These are phyloP conservation scores for Endomychus coccineus DNA, from an alignment of 2,888 invertebrate genomes.

Conservation along the genomic window DNA sequence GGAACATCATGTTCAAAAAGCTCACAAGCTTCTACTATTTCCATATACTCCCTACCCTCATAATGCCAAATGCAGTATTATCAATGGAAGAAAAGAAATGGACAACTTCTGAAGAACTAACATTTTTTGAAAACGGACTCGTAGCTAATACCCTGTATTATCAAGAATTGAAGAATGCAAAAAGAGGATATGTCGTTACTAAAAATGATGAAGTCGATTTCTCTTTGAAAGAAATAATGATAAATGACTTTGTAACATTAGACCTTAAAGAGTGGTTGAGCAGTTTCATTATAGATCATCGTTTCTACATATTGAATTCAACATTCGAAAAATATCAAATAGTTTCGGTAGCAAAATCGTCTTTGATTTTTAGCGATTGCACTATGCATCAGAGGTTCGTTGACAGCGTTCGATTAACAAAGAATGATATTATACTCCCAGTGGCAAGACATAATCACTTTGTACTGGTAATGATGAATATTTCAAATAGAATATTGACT, in stretches of 20 bases:
- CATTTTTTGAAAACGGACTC: background rate
- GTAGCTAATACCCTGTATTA: background rate
- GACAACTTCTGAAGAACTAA: background rate
- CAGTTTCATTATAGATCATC: background rate
- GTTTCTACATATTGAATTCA: background rate
- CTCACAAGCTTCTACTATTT: background rate
- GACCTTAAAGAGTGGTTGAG: too few relatives aligned
- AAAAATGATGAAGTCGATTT: too few relatives aligned
- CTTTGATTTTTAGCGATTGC: background rate
- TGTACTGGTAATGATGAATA: background rate
- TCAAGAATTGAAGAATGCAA: background rate
- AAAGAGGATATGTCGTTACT: too few relatives aligned
- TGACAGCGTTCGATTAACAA: background rate
- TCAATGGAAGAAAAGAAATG: background rate
- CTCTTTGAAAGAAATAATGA: background rate
- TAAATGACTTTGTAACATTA: background rate
- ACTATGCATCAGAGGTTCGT: background rate
- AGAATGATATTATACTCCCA: background rate
- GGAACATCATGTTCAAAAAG: background rate
- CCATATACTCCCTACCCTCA: background rate
- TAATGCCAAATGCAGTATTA: too few relatives aligned
- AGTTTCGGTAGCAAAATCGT: background rate
- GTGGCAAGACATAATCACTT: background rate
- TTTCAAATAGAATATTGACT: background rate
- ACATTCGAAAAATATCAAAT: background rate